phyloP scores from a whole-genome alignment of 2,113 vertebrate species.

The Rhinopithecus roxellana region DNA sequence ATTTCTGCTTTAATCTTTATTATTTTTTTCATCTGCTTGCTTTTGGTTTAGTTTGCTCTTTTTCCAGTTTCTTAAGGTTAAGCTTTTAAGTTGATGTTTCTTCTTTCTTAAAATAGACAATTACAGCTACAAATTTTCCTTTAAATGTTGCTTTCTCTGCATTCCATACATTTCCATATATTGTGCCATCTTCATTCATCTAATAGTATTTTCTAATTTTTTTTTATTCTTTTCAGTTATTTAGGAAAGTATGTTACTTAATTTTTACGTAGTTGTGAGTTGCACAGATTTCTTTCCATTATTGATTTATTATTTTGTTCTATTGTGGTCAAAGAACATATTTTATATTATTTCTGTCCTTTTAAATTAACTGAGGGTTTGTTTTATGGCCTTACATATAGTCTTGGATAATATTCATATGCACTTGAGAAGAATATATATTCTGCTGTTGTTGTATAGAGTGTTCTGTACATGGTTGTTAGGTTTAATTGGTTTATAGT shows the following conservation, averaged over 20 bases:
- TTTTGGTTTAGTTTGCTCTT: conserved; percentile 10
- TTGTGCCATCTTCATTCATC: background rate
- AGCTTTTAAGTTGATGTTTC: background rate
- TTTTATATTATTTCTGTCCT: background rate
- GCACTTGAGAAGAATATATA: background rate
- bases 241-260: background rate
- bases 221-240: background rate
- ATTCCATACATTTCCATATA: background rate
- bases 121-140: background rate
- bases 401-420: background rate
- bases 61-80: background rate
- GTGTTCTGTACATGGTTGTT: background rate
- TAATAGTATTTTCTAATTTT: background rate
- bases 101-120: background rate
- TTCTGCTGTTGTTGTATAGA: background rate
- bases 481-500: background rate
- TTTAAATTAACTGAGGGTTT: background rate
- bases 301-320: background rate
- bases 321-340: background rate
- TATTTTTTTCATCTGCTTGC: background rate
- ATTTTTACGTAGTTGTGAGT: background rate
- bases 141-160: background rate
- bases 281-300: background rate
- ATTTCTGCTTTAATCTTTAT: background rate
- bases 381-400: background rate